These are phyloP conservation scores for Cetonia aurata DNA, from an alignment of 2,888 invertebrate genomes.

Conservation along the genomic window DNA sequence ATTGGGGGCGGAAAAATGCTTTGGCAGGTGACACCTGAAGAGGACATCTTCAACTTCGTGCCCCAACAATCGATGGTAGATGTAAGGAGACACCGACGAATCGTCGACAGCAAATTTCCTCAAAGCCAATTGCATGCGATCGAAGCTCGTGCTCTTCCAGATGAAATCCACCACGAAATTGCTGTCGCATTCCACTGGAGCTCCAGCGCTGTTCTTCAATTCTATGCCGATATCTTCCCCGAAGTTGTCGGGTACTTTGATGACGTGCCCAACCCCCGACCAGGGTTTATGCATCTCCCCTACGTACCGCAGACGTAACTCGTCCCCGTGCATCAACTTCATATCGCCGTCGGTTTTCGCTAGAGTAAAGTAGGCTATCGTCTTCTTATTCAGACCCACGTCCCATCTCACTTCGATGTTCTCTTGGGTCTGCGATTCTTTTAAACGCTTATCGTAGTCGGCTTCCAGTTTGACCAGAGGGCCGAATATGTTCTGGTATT, in stretches of 20 bases:
- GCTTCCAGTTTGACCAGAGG: conserved; percentile 97
- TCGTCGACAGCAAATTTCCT: conserved; percentile 97
- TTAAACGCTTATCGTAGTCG: conserved; percentile 96
- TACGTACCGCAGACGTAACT: conserved; percentile 90
- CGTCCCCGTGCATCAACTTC: conserved; percentile 99
- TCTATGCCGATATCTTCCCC: conserved; percentile 99
- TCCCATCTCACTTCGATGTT: conserved; percentile 99
- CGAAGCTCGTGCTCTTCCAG: conserved; percentile 99
- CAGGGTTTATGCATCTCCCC: conserved; percentile 95
- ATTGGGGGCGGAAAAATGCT: conserved; percentile 97
- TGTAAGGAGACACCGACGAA: conserved; percentile 96
- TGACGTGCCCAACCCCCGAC: conserved; percentile 98
- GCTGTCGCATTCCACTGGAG: conserved; percentile 93
- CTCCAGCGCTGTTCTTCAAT: conserved; percentile 92
- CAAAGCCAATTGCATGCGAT: conserved; percentile 95
- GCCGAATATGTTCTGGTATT: conserved; percentile 98
- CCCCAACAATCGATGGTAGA: conserved; percentile 96
- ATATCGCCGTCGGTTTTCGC: conserved; percentile 98
- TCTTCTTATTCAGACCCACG: conserved; percentile 97
- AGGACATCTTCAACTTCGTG: conserved; percentile 94
- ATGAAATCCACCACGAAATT: conserved; percentile 99
- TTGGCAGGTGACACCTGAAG: conserved; percentile 92
- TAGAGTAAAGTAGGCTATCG: conserved; percentile 96
- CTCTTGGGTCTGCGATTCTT: conserved; percentile 98
- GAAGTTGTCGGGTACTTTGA: conserved; percentile 95